Conservation (phyloP, 2,888 invertebrate genomes). For the Pimpla rufipes region DNA sequence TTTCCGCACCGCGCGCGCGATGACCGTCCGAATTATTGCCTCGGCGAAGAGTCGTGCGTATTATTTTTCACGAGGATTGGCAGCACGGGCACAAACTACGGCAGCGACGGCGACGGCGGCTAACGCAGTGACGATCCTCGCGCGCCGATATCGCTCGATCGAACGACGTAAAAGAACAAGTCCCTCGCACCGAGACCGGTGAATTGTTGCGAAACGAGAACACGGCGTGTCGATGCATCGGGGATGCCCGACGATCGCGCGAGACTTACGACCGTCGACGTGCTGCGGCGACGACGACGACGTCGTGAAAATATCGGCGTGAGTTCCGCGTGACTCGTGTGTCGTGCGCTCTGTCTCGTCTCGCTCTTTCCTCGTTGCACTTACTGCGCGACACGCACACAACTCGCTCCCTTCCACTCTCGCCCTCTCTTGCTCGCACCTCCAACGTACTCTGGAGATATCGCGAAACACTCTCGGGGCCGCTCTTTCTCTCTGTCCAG, state of each 20-base stretch:
- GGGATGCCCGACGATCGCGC: constrained; percentile 1
- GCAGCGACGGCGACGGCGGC: not conserved
- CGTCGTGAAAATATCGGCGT: constrained; percentile 54
- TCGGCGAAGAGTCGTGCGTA: not conserved
- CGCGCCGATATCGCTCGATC: not conserved
- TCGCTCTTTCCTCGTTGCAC: constrained; percentile 27
- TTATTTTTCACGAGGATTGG: not conserved
- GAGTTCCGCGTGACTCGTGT: constrained; percentile 62
- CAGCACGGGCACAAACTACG: not conserved
- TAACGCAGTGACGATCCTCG: not conserved
- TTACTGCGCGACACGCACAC: too few species aligned
- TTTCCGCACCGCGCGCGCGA: constrained; percentile 56
- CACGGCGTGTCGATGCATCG: constrained; percentile 62
- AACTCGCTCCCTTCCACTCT: constrained; percentile 1
- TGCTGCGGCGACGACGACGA: constrained; percentile 6
- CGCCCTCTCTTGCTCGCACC: not conserved
- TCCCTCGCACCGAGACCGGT: constrained; percentile 39
- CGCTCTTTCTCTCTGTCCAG: not conserved
- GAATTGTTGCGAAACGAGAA: constrained; percentile 44
- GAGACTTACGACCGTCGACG: constrained; percentile 3
- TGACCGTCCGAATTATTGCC: constrained; percentile 47
- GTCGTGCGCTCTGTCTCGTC: constrained; percentile 31
- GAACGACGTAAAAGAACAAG: constrained; percentile 19
- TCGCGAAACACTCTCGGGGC: constrained; percentile 10
- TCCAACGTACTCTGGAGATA: constrained; percentile 29